Base-by-base conservation (phyloP, 2,797 vertebrate species). In the Sebastolobus altivelis region DNA sequence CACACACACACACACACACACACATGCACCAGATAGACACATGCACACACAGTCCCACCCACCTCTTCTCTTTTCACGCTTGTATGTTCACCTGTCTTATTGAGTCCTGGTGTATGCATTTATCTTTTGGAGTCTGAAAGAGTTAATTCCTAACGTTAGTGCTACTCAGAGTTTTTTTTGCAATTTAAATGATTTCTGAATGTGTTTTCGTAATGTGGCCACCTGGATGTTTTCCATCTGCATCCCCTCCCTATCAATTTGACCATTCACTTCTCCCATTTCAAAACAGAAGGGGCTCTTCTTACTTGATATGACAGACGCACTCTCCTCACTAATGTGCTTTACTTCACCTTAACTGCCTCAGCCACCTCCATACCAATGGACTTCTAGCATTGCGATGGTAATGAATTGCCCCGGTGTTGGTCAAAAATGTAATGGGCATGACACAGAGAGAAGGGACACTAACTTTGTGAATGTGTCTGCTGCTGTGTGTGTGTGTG, bases 381-480 rank as follows among this genome's bases (percentile, higher is more conserved):
- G 14, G 81, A 0, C 46, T 49, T n/a, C 46, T 8, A 68, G 72
- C 37, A 43, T 70, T 74, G 85, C 65, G 52, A 78, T 87, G 75
- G 58, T 82, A 89, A 90, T 90, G 69, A 89, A 75, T 87, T 75
- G 75, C 81, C 79, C 69, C 40, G 73, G 62, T 33, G 89, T 88
- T 82, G 90, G 89, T 87, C 85, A 84, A 14, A 88, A 81, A 88
- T 75, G 72, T 81, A 88, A 84, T 77, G 68, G 83, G 54, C 70
- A 62, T 81, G 89, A 82, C 79, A 69, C 73, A n/a, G 80, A 80
- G 80, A 89, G 83, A 65, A 56, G 70, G 63, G 80, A 79, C 85
- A 60, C 67, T 13, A 63, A 49, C 43, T 49, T 49, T 63, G 82
- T 13, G 60, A 83, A 82, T 65, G 29, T 46, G 83, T 86, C 67